Evolutionary conservation across 2,888 invertebrate species (phyloP).

Genomic region (Leuctra nigra): DNA sequence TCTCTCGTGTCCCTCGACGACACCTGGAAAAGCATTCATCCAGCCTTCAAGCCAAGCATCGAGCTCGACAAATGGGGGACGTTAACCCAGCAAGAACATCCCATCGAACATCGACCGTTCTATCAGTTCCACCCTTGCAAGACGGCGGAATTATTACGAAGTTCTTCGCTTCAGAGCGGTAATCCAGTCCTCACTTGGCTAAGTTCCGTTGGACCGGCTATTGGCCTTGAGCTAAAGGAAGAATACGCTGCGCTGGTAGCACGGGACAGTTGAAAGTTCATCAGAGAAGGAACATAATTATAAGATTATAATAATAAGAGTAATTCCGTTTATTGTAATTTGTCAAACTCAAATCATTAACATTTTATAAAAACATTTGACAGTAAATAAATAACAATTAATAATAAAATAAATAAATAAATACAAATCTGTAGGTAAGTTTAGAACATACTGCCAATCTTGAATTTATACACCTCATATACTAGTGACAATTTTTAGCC

Average conservation of each 20-base stretch:
- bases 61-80: slow-evolving; percentile 53
- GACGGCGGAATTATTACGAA: slow-evolving; percentile 28
- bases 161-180: slow-evolving; percentile 5
- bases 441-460: too few relatives aligned
- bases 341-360: too few relatives aligned
- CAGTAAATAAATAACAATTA: too few relatives aligned
- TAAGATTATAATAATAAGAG: too few relatives aligned
- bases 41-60: slow-evolving; percentile 49
- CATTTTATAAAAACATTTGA: too few relatives aligned
- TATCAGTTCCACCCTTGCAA: slow-evolving; percentile 33
- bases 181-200: slow-evolving; percentile 33
- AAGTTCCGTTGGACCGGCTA: slow-evolving; percentile 29
- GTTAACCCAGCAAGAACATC: slow-evolving; percentile 33
- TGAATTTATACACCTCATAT: too few relatives aligned
- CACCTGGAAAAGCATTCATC: slow-evolving; percentile 33
- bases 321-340: too few relatives aligned
- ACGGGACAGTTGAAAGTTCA: neutral
- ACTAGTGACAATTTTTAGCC: too few relatives aligned
- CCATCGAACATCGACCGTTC: slow-evolving; percentile 31
- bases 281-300: too few relatives aligned
- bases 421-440: too few relatives aligned
- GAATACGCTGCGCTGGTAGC: slow-evolving; percentile 25
- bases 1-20: slow-evolving; percentile 28
- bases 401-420: too few relatives aligned
- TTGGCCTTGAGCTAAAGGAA: slow-evolving; percentile 25